Conservation (phyloP, 2,888 invertebrate genomes). For the Stratiomys singularior region DNA sequence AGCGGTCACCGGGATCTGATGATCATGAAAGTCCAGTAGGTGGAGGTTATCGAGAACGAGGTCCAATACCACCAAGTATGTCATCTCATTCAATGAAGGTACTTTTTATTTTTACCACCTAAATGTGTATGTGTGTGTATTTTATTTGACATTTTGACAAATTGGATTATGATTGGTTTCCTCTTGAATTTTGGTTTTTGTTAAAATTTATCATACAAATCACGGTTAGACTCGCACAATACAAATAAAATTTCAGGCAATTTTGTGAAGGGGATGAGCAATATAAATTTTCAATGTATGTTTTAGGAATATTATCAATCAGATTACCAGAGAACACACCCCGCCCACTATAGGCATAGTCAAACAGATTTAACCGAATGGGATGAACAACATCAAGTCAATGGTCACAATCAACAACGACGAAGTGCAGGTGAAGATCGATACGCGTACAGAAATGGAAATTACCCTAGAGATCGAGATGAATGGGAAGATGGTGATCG, state of each 20-base stretch:
- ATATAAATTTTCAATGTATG: neutral
- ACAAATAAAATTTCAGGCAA: too few relatives aligned
- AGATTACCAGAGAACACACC: constrained; percentile 63
- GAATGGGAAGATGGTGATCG: constrained; percentile 62
- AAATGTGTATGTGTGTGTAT: too few relatives aligned
- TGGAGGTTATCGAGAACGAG: constrained; percentile 67
- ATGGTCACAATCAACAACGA: constrained; percentile 58
- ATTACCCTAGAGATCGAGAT: constrained; percentile 60
- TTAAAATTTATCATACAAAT: too few relatives aligned
- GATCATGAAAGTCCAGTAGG: constrained; percentile 67
- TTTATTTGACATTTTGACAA: too few relatives aligned
- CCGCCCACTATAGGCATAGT: constrained; percentile 66
- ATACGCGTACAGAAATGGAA: constrained; percentile 63
- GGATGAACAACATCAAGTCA: constrained; percentile 65
- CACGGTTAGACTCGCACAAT: too few relatives aligned
- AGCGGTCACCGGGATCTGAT: constrained; percentile 67
- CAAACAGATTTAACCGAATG: constrained; percentile 66
- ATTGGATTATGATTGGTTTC: too few relatives aligned
- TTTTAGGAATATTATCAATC: constrained; percentile 70
- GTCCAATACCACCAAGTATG: constrained; percentile 73
- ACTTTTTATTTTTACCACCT: constrained; percentile 53
- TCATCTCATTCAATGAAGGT: constrained; percentile 81
- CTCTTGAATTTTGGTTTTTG: neutral
- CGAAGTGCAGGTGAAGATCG: constrained; percentile 61
- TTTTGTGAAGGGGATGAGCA: neutral